Conservation (phyloP, 2,113 vertebrate species). For the Otocyon megalotis region DNA sequence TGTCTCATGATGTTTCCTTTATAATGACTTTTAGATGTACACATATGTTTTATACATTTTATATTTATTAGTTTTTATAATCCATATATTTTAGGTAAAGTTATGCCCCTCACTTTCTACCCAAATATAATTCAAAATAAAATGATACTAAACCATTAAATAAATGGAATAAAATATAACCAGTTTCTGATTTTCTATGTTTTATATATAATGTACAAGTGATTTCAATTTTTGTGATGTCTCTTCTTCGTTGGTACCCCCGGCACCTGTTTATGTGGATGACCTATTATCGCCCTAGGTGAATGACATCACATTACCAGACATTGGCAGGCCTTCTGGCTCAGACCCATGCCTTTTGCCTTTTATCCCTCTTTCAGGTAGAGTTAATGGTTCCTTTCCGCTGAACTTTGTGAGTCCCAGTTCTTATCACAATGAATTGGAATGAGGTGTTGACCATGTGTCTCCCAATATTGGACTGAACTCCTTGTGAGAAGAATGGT, state of each 20-base stretch:
- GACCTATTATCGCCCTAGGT: background rate
- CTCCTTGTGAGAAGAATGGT: background rate
- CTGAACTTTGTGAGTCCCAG: background rate
- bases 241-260: background rate
- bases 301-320: background rate
- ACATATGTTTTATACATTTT: background rate
- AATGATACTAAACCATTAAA: slow-evolving; percentile 32
- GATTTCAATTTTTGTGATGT: background rate
- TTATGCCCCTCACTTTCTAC: background rate
- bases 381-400: background rate
- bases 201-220: slow-evolving; percentile 8
- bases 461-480: background rate
- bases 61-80: background rate
- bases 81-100: background rate
- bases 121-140: slow-evolving; percentile 19
- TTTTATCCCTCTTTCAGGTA: background rate
- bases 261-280: background rate
- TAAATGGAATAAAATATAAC: background rate
- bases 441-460: background rate
- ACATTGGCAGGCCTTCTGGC: background rate
- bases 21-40: background rate
- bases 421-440: background rate
- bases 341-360: background rate
- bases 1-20: background rate
- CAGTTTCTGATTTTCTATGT: background rate